These are phyloP conservation scores for Himalopsyche phryganea DNA, from an alignment of 1,140 invertebrate genomes.

Conservation along the genomic window DNA sequence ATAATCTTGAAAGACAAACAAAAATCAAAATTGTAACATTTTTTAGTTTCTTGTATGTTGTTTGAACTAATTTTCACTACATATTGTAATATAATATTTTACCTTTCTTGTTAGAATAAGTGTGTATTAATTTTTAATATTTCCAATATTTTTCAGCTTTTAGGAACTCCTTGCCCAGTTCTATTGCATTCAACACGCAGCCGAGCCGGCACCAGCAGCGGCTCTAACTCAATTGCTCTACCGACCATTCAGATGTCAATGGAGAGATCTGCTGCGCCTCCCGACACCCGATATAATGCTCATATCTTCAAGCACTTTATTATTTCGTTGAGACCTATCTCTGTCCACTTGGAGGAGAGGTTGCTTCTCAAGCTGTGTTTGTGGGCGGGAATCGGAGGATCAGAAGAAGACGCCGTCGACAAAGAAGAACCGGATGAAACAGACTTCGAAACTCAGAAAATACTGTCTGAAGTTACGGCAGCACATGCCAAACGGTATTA, in stretches of 20 bases:
- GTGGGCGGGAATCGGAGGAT: constrained; percentile 64
- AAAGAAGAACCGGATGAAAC: constrained; percentile 64
- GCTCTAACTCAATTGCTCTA: constrained; percentile 39
- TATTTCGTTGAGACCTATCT: constrained; percentile 77
- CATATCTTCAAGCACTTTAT: constrained; percentile 70
- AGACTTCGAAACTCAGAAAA: constrained; percentile 71
- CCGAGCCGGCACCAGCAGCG: constrained; percentile 36
- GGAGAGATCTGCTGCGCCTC: constrained; percentile 63
- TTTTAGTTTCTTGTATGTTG: no score
- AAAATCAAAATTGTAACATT: no score
- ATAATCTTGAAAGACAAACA: no score
- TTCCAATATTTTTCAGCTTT: no score
- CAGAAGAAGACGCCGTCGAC: constrained; percentile 46
- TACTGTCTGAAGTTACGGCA: constrained; percentile 75
- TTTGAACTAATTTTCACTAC: no score
- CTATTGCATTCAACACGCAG: constrained; percentile 54
- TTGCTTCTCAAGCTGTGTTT: constrained; percentile 77
- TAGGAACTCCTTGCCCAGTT: constrained; percentile 79
- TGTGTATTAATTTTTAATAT: no score
- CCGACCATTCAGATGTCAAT: constrained; percentile 64
- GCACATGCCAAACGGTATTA: constrained; percentile 83
- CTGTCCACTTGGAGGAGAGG: constrained; percentile 81
- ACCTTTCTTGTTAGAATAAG: no score
- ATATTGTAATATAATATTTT: no score
- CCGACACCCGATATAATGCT: constrained; percentile 40